Evolutionary conservation across 2,888 invertebrate species (phyloP).

Genomic region (Eupithecia centaureata): DNA sequence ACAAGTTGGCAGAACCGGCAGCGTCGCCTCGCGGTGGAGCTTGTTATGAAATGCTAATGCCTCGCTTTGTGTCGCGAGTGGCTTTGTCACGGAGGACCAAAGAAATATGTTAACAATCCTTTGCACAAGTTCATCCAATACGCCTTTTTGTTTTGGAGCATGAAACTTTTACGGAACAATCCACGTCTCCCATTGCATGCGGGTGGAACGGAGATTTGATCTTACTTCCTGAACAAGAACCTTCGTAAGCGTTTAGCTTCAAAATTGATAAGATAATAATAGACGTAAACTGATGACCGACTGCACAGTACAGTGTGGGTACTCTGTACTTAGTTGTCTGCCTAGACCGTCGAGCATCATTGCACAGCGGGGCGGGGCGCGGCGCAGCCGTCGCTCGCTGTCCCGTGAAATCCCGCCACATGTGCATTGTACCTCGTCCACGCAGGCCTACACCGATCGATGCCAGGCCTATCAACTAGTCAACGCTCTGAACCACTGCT

Average conservation of each 20-base stretch:
- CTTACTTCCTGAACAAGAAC: background rate
- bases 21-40: constrained; percentile 5
- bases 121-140: background rate
- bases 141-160: background rate
- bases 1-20: constrained; percentile 34
- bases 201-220: background rate
- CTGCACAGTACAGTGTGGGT: too few relatives aligned
- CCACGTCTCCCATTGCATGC: background rate
- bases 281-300: background rate
- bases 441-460: too few relatives aligned
- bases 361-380: background rate
- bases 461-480: too few relatives aligned
- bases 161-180: background rate
- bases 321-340: background rate
- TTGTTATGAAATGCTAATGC: constrained; percentile 32
- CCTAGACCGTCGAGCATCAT: background rate
- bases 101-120: background rate
- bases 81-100: constrained; percentile 7
- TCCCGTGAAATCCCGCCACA: background rate
- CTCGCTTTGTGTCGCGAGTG: constrained; percentile 15
- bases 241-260: background rate
- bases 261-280: background rate
- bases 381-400: background rate
- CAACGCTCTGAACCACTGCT: too few relatives aligned
- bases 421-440: too few relatives aligned